These are phyloP conservation scores for Hyperoplus lanceolatus DNA, from an alignment of 2,797 vertebrate species.

Conservation along the genomic window DNA sequence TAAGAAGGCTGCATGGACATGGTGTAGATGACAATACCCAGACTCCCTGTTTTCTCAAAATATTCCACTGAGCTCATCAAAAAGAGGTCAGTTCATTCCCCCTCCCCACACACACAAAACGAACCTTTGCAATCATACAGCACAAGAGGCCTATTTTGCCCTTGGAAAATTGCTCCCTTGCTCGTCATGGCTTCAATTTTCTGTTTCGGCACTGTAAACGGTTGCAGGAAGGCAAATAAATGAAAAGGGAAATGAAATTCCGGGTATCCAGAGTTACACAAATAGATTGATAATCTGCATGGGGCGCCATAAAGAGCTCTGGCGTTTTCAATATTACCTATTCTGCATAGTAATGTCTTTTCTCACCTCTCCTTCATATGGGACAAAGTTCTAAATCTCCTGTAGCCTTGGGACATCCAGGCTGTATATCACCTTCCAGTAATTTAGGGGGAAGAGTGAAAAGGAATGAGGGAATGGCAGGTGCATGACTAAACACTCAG, in stretches of 20 bases:
- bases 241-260: constrained; percentile 85
- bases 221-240: constrained; percentile 82
- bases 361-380: constrained; percentile 85
- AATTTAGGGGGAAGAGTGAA: constrained; percentile 79
- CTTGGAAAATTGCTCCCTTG: constrained; percentile 76
- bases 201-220: constrained; percentile 78
- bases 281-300: constrained; percentile 86
- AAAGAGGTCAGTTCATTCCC: constrained; percentile 55
- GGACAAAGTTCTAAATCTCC: constrained; percentile 87
- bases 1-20: constrained; percentile 23
- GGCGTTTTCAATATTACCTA: constrained; percentile 81
- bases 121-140: constrained; percentile 69
- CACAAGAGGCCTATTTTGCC: constrained; percentile 75
- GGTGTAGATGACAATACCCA: constrained; percentile 37
- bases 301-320: constrained; percentile 77
- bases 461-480: constrained; percentile 75
- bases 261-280: constrained; percentile 81
- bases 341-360: constrained; percentile 87
- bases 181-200: constrained; percentile 78
- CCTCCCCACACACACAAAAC: constrained; percentile 37
- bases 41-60: constrained; percentile 39
- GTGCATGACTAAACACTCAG: constrained; percentile 73
- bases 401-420: constrained; percentile 81
- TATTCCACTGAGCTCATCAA: constrained; percentile 59
- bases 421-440: constrained; percentile 83